A percentile compares a stretch with the other conserved stretches of the same genome.
Conservation (phyloP, 1,140 invertebrate genomes). For the Eciton burchellii region DNA sequence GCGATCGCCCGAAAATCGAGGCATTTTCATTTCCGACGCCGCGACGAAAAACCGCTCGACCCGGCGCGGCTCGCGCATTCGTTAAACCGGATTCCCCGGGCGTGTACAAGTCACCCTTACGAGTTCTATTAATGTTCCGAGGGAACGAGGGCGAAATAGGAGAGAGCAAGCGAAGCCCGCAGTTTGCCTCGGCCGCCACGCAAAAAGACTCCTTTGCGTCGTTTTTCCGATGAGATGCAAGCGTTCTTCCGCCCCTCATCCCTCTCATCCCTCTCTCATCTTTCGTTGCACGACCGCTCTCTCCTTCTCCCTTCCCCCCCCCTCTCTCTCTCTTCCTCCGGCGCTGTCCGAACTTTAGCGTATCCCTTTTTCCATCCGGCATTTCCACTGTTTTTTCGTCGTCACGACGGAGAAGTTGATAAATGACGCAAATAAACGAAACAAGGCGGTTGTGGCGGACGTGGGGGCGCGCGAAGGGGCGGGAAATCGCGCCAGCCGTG, state of each 20-base stretch:
- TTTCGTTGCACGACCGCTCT: too few species aligned
- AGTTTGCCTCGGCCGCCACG: constrained; percentile 42
- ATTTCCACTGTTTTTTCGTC: constrained; percentile 46
- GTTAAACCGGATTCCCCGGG: constrained; percentile 40
- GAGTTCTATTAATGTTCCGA: constrained; percentile 47
- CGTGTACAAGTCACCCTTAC: constrained; percentile 33
- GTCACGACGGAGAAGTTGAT: constrained; percentile 62
- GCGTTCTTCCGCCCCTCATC: constrained; percentile 37
- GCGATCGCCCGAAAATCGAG: constrained; percentile 14
- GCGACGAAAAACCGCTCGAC: constrained; percentile 39
- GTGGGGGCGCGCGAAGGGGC: neutral
- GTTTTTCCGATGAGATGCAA: constrained; percentile 66
- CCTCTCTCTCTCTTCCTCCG: neutral
- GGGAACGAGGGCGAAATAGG: constrained; percentile 48
- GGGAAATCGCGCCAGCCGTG: neutral
- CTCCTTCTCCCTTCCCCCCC: neutral
- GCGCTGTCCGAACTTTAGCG: constrained; percentile 23
- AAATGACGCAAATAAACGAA: constrained; percentile 72
- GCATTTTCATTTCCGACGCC: neutral
- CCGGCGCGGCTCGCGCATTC: constrained; percentile 16
- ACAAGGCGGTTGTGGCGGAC: constrained; percentile 31
- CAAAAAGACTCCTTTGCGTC: constrained; percentile 54
- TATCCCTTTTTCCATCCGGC: constrained; percentile 33
- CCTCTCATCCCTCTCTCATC: too few species aligned
- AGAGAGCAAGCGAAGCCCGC: constrained; percentile 46